Percentiles rank a stretch among this genome's conserved stretches.
phyloP scores from a whole-genome alignment of 1,140 invertebrate genomes.

The Drosophila ficusphila region DNA sequence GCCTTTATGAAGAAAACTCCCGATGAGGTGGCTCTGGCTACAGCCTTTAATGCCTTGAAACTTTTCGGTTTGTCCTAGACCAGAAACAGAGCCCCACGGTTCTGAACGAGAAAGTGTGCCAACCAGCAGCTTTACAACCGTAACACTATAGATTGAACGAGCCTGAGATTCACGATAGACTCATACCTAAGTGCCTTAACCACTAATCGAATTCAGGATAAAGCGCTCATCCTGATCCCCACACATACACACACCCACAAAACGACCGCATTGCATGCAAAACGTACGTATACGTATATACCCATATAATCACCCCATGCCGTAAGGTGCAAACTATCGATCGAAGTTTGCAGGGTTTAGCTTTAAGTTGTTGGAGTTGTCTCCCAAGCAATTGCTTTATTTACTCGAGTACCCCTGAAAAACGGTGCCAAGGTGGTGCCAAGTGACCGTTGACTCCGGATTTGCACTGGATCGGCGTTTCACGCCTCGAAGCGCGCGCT shows the following conservation, averaged over 20 bases:
- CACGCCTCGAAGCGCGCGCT: slow-evolving; percentile 58
- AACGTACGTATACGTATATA: slow-evolving; percentile 47
- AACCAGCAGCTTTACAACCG: slow-evolving; percentile 25
- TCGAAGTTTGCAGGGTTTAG: slow-evolving; percentile 60
- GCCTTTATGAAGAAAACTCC: slow-evolving; percentile 94
- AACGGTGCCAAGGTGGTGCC: slow-evolving; percentile 71
- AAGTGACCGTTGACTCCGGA: slow-evolving; percentile 33
- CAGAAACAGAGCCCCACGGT: background rate
- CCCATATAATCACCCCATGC: slow-evolving; percentile 28
- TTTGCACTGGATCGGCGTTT: slow-evolving; percentile 43
- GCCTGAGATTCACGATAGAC: slow-evolving; percentile 77
- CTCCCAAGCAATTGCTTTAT: slow-evolving; percentile 52
- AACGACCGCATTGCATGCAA: slow-evolving; percentile 66
- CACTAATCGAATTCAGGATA: slow-evolving; percentile 74
- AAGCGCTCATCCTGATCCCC: slow-evolving; percentile 45
- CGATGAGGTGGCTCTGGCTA: slow-evolving; percentile 95
- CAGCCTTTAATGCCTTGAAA: slow-evolving; percentile 96
- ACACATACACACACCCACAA: slow-evolving; percentile 38
- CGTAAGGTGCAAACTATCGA: slow-evolving; percentile 51
- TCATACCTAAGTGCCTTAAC: slow-evolving; percentile 74
- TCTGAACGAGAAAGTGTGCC: slow-evolving; percentile 56
- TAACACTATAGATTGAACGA: slow-evolving; percentile 41
- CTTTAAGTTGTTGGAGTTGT: slow-evolving; percentile 73
- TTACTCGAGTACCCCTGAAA: slow-evolving; percentile 26
- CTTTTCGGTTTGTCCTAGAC: slow-evolving; percentile 93